Evolutionary conservation across 2,888 invertebrate genomes (phyloP).

Genomic region (Acanthococcus lagerstroemiae): DNA sequence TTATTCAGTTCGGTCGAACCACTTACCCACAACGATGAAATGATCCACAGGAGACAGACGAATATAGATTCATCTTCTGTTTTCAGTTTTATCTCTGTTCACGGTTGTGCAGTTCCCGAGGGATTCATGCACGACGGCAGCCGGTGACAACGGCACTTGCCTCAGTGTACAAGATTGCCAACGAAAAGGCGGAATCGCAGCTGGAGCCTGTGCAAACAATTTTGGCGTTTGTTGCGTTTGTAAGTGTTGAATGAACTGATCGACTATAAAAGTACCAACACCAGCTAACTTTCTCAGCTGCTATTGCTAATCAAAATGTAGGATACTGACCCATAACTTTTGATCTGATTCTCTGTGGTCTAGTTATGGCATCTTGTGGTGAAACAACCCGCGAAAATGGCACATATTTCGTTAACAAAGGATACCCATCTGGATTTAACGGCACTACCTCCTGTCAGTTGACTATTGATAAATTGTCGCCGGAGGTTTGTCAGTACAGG

Average conservation of each 20-base stretch:
- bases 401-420: conserved; percentile 75
- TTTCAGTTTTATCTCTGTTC: conserved; percentile 65
- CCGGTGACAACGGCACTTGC: conserved; percentile 74
- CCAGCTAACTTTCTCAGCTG: not conserved
- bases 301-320: not conserved
- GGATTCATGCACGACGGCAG: conserved; percentile 60
- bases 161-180: conserved; percentile 61
- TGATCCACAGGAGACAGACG: too few relatives aligned
- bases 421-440: conserved; percentile 66
- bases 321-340: too few relatives aligned
- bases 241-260: conserved; percentile 44
- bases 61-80: not conserved
- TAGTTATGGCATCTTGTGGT: conserved; percentile 71
- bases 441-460: conserved; percentile 76
- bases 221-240: conserved; percentile 67
- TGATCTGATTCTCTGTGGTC: conserved; percentile 30
- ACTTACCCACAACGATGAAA: too few relatives aligned
- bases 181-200: conserved; percentile 59
- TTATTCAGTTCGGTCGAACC: too few relatives aligned
- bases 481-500: conserved; percentile 76
- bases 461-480: conserved; percentile 63
- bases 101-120: conserved; percentile 69
- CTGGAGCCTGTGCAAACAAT: conserved; percentile 68
- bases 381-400: conserved; percentile 67
- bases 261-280: too few relatives aligned